phyloP scores from a whole-genome alignment of 2,888 invertebrate species.

The Drosophila niveifrons region DNA sequence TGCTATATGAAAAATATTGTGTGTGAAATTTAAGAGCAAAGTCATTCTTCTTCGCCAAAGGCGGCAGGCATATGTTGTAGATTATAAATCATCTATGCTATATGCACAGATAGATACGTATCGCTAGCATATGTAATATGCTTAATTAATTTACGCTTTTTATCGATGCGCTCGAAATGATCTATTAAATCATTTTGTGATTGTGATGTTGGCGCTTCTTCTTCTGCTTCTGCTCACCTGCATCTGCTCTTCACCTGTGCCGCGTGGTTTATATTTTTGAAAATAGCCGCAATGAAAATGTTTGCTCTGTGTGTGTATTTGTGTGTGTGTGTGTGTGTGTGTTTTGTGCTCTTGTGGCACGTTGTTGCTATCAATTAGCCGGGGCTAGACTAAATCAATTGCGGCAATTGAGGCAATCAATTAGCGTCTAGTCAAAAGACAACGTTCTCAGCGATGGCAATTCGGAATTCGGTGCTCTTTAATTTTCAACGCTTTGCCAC shows the following conservation, averaged over 20 bases:
- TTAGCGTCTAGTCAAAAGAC: conserved; percentile 58
- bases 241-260: conserved; percentile 7
- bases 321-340: conserved; percentile 17
- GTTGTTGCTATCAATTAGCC: conserved; percentile 68
- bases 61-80: conserved; percentile 5
- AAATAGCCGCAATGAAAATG: conserved; percentile 43
- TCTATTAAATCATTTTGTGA: conserved; percentile 61
- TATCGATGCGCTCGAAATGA: conserved; percentile 63
- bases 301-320: conserved; percentile 12
- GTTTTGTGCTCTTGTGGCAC: conserved; percentile 55
- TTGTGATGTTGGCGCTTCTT: conserved; percentile 14
- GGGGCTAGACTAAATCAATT: conserved; percentile 67
- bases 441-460: conserved; percentile 32
- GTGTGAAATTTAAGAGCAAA: conserved; percentile 51
- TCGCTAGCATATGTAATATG: conserved; percentile 27
- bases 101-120: neutral
- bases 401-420: conserved; percentile 65
- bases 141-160: conserved; percentile 69
- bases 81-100: neutral
- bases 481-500: conserved; percentile 30
- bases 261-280: conserved; percentile 33
- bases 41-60: conserved; percentile 42
- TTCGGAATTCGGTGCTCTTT: conserved; percentile 37
- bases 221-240: conserved; percentile 24
- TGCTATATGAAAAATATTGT: conserved; percentile 35